phyloP scores from a whole-genome alignment of 2,888 invertebrate species.

The Aphrophora alni region DNA sequence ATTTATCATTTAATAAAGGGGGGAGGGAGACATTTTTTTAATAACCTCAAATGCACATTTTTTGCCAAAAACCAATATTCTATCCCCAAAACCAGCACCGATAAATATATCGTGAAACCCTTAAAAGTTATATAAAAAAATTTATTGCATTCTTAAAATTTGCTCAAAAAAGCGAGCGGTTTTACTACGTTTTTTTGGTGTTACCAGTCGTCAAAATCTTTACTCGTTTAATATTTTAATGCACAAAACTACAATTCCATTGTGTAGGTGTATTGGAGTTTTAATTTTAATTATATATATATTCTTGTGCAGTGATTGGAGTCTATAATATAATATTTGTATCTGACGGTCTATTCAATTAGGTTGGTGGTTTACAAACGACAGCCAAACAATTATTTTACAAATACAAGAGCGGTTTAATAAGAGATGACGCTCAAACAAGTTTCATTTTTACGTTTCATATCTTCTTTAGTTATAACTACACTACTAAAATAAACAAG shows the following conservation, averaged over 20 bases:
- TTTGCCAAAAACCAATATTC: not conserved
- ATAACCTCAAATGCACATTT: too few relatives aligned
- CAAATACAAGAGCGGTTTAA: too few relatives aligned
- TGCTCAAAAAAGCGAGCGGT: slow-evolving; percentile 30
- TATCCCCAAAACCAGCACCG: not conserved
- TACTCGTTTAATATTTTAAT: not conserved
- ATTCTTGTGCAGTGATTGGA: too few relatives aligned
- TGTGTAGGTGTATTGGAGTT: not conserved
- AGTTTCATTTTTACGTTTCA: too few relatives aligned
- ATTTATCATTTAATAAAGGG: too few relatives aligned
- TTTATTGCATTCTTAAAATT: slow-evolving; percentile 31
- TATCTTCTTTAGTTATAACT: too few relatives aligned
- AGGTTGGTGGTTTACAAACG: not conserved
- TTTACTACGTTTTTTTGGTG: slow-evolving; percentile 29
- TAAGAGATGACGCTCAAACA: too few relatives aligned
- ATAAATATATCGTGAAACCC: not conserved
- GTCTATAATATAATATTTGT: not conserved
- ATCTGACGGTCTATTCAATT: not conserved
- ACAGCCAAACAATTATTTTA: not conserved
- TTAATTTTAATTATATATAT: too few relatives aligned
- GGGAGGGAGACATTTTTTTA: too few relatives aligned
- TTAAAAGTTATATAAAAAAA: slow-evolving; percentile 25
- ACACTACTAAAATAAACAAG: too few relatives aligned
- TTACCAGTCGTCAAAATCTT: slow-evolving; percentile 12
- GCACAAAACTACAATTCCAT: not conserved